phyloP scores from a whole-genome alignment of 2,797 vertebrate species.

The Pteronotus mesoamericanus region DNA sequence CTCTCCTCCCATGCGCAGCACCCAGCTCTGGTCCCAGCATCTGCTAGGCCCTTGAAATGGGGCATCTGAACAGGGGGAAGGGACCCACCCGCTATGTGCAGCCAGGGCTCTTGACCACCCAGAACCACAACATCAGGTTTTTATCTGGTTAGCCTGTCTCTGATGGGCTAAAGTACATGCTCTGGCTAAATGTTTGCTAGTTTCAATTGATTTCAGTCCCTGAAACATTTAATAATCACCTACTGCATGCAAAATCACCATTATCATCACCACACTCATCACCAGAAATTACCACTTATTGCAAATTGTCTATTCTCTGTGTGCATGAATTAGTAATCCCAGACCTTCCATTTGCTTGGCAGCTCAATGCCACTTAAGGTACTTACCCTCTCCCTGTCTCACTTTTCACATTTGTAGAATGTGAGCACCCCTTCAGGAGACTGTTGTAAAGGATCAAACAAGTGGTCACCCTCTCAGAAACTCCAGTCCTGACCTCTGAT shows the following conservation, averaged over 20 bases:
- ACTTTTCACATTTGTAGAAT: background rate
- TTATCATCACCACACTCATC: background rate
- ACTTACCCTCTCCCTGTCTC: background rate
- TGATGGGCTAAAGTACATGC: background rate
- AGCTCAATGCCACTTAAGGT: fast-evolving
- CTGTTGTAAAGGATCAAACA: background rate
- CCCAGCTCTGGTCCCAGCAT: background rate
- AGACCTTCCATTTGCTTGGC: background rate
- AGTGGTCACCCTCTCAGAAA: background rate
- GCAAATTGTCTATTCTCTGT: background rate
- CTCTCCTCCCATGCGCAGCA: background rate
- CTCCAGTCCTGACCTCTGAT: background rate
- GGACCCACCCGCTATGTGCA: fast-evolving
- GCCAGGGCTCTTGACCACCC: background rate
- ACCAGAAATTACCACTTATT: background rate
- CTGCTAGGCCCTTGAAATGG: background rate
- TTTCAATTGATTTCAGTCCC: background rate
- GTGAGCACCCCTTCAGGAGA: background rate
- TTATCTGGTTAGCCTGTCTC: background rate
- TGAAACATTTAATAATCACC: background rate
- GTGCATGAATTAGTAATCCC: fast-evolving
- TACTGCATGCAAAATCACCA: background rate
- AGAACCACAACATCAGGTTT: background rate
- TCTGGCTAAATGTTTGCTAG: background rate
- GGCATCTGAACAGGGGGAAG: background rate